Evolutionary conservation across 2,888 invertebrate species (phyloP), one percentile per base, ranked within the genome.

Genomic region (Drosophila pegasa): DNA sequence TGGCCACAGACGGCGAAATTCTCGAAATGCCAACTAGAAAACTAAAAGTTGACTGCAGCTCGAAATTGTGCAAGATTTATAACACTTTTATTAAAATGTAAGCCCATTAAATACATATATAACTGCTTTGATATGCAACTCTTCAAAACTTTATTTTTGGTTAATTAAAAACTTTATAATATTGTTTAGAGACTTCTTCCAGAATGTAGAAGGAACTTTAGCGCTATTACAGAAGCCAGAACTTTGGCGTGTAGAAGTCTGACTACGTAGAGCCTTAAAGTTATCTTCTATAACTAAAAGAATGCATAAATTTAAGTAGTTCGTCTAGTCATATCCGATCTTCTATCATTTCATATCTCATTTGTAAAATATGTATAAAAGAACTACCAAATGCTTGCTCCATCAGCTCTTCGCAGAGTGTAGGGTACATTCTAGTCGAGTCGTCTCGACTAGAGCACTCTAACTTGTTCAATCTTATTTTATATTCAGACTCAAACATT

Each of bases 11-110:
- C 45, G 38, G 25, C 22, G 27, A 57, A 68, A 29, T 29, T 31
- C 48, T 57, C 51, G 14, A 4, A 62, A 57, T 25, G 41, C 10
- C 2, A 47, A 20, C 43, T 50, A 45, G 66, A 51, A 57, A 66
- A 66, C 66, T 56, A 45, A 67, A 51, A 51, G 43, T 47, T 35
- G 25, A 37, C 60, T 38, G 40, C 47, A 35, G 48, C 12, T 10
- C 2, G 33, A 31, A 58, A 33, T 10, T 12, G 2, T 54, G 5
- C 18, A 41, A 38, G 54, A 66, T 54, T 67, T 51, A 73, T 55
- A 22, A 10, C 40, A 66, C 31, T 40, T 56, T 65, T 31, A 31
- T 54, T 35, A 9, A 18, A 51, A 7, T 37, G 18, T 33, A 14
- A n/a, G n/a, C n/a, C n/a, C 20, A 7, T 48, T 22, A 33, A 4